phyloP scores from a whole-genome alignment of 2,797 vertebrate genomes.

The Atherinosoma microstoma region DNA sequence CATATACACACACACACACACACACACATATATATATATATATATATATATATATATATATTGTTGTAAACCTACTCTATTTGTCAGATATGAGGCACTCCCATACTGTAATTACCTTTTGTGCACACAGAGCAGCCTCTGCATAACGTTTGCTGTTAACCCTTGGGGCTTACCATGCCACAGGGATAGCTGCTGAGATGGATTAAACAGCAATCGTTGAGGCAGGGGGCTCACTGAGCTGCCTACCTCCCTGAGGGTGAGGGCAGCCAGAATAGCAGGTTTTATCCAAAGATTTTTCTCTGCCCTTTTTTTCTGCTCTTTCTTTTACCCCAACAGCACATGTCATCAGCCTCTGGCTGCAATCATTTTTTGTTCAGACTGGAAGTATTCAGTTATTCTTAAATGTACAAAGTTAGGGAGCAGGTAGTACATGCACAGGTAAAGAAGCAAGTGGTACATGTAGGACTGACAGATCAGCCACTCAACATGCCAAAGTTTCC shows the following conservation, averaged over 20 bases:
- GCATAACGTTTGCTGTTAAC: conserved; percentile 40
- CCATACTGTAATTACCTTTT: conserved; percentile 20
- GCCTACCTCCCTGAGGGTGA: conserved; percentile 50
- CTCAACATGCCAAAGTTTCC: not conserved
- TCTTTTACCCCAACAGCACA: conserved; percentile 3
- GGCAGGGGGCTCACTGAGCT: conserved; percentile 57
- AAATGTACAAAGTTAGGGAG: too few relatives aligned
- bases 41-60: not conserved
- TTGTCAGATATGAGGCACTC: conserved; percentile 28
- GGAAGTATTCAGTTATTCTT: conserved; percentile 1
- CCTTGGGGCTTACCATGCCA: conserved; percentile 44
- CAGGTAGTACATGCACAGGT: not conserved
- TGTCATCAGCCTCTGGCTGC: conserved; percentile 41
- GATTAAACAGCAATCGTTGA: conserved; percentile 76
- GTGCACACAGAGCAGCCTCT: conserved; percentile 15
- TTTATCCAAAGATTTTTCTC: conserved; percentile 40
- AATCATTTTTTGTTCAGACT: not conserved
- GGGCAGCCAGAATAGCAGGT: conserved; percentile 39
- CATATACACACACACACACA: not conserved
- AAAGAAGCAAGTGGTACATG: not conserved
- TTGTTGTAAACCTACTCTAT: conserved; percentile 11
- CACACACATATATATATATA: too few relatives aligned
- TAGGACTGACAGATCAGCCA: not conserved
- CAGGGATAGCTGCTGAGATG: conserved; percentile 58
- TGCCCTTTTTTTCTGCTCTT: not conserved